phyloP scores from a whole-genome alignment of 1,140 invertebrate species.

The Brachionus rubens region DNA sequence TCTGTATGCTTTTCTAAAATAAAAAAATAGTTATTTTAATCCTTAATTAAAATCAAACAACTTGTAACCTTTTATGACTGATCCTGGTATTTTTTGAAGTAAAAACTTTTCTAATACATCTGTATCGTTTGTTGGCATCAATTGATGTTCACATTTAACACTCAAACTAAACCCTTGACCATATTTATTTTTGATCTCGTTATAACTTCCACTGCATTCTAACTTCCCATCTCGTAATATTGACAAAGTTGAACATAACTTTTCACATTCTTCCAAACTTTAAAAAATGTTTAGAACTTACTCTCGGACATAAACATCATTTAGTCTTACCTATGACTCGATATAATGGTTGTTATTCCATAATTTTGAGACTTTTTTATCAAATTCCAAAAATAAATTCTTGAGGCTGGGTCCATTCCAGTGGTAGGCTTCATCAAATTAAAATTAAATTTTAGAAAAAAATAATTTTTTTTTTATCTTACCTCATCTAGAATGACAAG shows the following conservation, averaged over 20 bases:
- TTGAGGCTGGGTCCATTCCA: constrained; percentile 59
- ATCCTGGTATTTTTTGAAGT: constrained; percentile 1
- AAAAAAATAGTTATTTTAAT: background rate
- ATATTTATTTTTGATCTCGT: constrained; percentile 60
- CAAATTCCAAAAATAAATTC: constrained; percentile 33
- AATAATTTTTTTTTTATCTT: background rate
- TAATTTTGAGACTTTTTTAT: constrained; percentile 12
- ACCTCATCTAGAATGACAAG: constrained; percentile 50
- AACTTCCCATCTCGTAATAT: constrained; percentile 64
- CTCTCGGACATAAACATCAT: no score
- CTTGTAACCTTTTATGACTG: background rate
- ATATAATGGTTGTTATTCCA: constrained; percentile 34
- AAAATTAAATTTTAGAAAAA: background rate
- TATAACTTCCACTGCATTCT: constrained; percentile 61
- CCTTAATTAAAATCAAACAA: background rate
- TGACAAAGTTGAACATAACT: constrained; percentile 61
- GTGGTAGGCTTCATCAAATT: constrained; percentile 57
- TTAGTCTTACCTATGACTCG: constrained; percentile 35
- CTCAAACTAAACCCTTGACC: constrained; percentile 62
- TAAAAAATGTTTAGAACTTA: background rate
- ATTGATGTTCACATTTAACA: constrained; percentile 48
- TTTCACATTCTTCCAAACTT: constrained; percentile 65
- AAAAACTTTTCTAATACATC: constrained; percentile 14
- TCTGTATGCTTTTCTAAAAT: constrained; percentile 29
- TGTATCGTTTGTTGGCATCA: background rate